Conservation (phyloP, 2,888 invertebrate genomes). For the Himalopsyche kuldschensis region DNA sequence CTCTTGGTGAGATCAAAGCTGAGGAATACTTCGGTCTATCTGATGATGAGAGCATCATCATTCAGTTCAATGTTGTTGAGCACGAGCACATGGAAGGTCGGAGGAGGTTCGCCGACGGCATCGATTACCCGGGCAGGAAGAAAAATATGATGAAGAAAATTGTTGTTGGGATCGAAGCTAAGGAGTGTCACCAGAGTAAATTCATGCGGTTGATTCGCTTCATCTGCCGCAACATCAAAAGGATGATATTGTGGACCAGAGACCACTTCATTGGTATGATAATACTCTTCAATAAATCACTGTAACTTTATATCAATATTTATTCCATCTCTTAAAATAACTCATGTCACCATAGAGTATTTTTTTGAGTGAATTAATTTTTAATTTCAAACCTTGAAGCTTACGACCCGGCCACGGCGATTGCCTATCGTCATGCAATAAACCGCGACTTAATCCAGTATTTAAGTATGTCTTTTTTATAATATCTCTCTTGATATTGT, state of each 20-base stretch:
- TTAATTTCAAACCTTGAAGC: too few species aligned
- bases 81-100: slow-evolving; percentile 10
- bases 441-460: too few species aligned
- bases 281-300: too few species aligned
- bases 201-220: neutral
- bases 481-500: too few species aligned
- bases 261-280: neutral
- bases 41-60: slow-evolving; percentile 45
- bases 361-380: too few species aligned
- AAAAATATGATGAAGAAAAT: neutral
- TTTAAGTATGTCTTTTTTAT: too few species aligned
- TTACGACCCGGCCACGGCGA: too few species aligned
- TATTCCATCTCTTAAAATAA: too few species aligned
- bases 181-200: neutral
- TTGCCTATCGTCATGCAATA: too few species aligned
- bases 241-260: neutral
- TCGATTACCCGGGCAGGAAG: slow-evolving; percentile 30
- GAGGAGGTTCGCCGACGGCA: slow-evolving; percentile 20
- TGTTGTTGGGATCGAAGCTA: slow-evolving; percentile 7
- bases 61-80: slow-evolving; percentile 35
- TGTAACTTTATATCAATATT: too few species aligned
- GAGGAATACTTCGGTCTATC: slow-evolving; percentile 50
- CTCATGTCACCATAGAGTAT: too few species aligned
- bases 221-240: slow-evolving; percentile 7
- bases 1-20: slow-evolving; percentile 37